Evolutionary conservation across 2,797 vertebrate genomes (phyloP), one percentile per base, ranked within the genome.

Genomic region (Allobates femoralis): DNA sequence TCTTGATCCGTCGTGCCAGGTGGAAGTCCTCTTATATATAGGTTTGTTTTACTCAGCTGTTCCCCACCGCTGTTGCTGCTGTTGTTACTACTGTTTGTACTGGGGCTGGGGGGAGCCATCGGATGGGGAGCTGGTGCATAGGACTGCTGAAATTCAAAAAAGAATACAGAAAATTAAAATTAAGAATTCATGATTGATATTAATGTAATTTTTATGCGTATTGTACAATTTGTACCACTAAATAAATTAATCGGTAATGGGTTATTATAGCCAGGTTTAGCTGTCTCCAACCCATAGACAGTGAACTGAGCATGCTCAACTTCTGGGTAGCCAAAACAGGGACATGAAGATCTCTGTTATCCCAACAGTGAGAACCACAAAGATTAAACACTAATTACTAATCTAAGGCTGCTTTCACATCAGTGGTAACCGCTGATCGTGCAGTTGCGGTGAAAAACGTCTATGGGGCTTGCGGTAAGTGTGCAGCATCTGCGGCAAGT

Each of bases 101-200:
- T 97, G 90, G 97, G 98, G 94, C 98, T 99, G 95, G 97, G 97
- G 94, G 97, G 97, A 96, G 97, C 98, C 98, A 99, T 98, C 92
- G 96, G 97, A 91, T 98, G 97, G 92, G 96, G 96, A 95, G 97
- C 97, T 95, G 97, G 96, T 95, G 97, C 97, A 98, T 98, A 98
- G 94, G 97, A 96, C 96, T 99, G 98, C 97, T 99, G 96, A 78
- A 94, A 93, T 91, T 58, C 92, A 85, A 64, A 64, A 4, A 55
- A 50, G 76, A 73, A 51, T 34, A 74, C 1, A 26, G n/a, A 60
- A 8, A 1, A 30, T 83, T 74, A 83, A 60, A 60, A n/a, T 58
- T 14, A 73, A 46, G 19, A 64, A 28, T 64, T 15, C n/a, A 3
- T 14, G 0, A 64, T 28, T 14, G 10, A 10, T 60, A 64, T 15